Evolutionary conservation across 2,888 invertebrate genomes (phyloP).

Genomic region (Pyrocoelia pectoralis): DNA sequence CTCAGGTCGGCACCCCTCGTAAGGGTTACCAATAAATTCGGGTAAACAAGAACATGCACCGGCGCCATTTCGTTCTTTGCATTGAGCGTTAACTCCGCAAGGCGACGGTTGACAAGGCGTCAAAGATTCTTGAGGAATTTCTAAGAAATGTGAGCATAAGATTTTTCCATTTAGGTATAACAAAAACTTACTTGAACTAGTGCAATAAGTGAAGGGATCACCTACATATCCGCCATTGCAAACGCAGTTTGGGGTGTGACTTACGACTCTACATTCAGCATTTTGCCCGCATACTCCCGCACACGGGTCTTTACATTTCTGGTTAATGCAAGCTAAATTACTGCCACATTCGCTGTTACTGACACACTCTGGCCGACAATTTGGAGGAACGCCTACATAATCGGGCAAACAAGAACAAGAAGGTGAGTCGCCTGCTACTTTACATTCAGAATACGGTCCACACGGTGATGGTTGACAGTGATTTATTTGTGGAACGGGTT

Average conservation of each 20-base stretch:
- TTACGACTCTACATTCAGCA: slow-evolving; percentile 75
- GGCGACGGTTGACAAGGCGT: slow-evolving; percentile 72
- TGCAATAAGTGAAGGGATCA: slow-evolving; percentile 73
- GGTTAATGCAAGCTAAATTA: slow-evolving; percentile 75
- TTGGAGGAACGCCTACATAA: slow-evolving; percentile 75
- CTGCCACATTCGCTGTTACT: slow-evolving; percentile 75
- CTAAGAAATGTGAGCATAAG: slow-evolving; percentile 9
- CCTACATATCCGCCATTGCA: slow-evolving; percentile 67
- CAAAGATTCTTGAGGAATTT: slow-evolving; percentile 51
- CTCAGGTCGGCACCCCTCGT: slow-evolving; percentile 80
- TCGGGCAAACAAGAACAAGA: slow-evolving; percentile 77
- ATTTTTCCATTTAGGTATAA: not conserved
- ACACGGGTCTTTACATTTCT: slow-evolving; percentile 81
- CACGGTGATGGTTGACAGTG: slow-evolving; percentile 78
- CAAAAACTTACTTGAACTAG: slow-evolving; percentile 17
- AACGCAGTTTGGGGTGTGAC: slow-evolving; percentile 74
- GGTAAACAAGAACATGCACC: slow-evolving; percentile 75
- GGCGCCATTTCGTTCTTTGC: slow-evolving; percentile 68
- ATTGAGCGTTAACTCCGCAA: slow-evolving; percentile 75
- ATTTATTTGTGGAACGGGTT: slow-evolving; percentile 61
- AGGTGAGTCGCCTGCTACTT: slow-evolving; percentile 67
- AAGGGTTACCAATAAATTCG: slow-evolving; percentile 79
- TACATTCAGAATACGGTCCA: slow-evolving; percentile 75
- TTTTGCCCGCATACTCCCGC: slow-evolving; percentile 76
- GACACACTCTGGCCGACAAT: slow-evolving; percentile 78